These are phyloP conservation scores for Ruditapes philippinarum DNA, from an alignment of 1,140 invertebrate genomes.

Conservation along the genomic window DNA sequence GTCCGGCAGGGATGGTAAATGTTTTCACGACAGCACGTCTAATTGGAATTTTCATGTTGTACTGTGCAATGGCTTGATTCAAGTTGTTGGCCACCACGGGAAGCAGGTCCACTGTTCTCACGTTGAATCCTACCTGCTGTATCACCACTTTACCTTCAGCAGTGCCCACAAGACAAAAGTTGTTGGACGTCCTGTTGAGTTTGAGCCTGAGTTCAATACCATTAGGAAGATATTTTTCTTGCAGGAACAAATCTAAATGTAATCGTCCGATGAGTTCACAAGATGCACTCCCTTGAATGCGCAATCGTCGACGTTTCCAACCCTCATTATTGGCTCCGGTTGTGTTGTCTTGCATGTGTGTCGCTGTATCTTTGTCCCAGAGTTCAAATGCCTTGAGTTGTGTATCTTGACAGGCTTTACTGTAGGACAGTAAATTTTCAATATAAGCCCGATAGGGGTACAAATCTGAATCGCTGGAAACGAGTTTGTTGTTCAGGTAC, in stretches of 20 bases:
- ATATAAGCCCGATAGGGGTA: background rate
- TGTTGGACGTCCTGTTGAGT: background rate
- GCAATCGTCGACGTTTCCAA: background rate
- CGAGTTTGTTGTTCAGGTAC: background rate
- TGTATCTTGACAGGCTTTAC: background rate
- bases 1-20: background rate
- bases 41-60: conserved; percentile 6
- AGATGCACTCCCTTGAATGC: background rate
- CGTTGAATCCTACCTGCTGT: background rate
- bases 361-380: background rate
- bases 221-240: conserved; percentile 11
- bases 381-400: background rate
- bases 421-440: background rate
- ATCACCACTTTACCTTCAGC: background rate
- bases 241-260: background rate
- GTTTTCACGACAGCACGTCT: background rate
- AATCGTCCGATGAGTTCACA: background rate
- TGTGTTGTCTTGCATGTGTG: background rate
- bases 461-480: background rate
- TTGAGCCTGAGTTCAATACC: background rate
- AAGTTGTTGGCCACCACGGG: background rate
- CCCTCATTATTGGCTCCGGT: background rate
- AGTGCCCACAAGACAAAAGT: background rate
- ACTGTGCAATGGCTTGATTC: background rate
- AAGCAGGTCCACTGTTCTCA: background rate